Percentiles rank a stretch among this genome's conserved stretches.
Evolutionary conservation across 2,888 invertebrate genomes (phyloP).

Genomic region (Oithona nana): DNA sequence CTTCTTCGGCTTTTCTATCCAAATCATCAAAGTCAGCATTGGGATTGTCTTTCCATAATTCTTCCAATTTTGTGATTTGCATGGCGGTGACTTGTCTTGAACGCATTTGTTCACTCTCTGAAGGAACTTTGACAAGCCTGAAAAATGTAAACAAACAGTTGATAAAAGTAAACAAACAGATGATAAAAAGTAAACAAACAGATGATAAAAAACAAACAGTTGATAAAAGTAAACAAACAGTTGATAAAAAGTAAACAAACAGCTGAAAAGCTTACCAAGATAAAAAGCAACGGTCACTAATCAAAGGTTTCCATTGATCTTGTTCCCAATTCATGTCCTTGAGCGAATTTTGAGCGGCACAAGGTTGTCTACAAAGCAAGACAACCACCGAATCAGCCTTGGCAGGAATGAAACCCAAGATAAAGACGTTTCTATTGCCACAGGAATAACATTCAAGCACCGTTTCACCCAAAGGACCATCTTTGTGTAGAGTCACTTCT

Average conservation of each 20-base stretch:
- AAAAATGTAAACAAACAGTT: too few relatives aligned
- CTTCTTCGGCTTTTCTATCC: conserved; percentile 92
- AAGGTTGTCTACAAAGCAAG: conserved; percentile 87
- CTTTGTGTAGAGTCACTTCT: conserved; percentile 90
- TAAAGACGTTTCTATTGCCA: conserved; percentile 92
- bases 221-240: too few relatives aligned
- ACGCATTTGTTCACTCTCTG: conserved; percentile 83
- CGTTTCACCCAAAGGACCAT: conserved; percentile 93
- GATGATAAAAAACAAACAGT: too few relatives aligned
- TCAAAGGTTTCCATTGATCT: conserved; percentile 94
- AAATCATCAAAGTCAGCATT: conserved; percentile 85
- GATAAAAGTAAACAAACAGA: too few relatives aligned
- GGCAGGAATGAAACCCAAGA: conserved; percentile 95
- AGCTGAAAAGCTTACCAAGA: too few relatives aligned
- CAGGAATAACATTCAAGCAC: conserved; percentile 96
- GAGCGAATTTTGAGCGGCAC: conserved; percentile 64
- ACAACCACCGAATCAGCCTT: conserved; percentile 97
- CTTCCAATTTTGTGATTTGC: conserved; percentile 93
- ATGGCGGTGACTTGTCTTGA: conserved; percentile 91
- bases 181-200: too few relatives aligned
- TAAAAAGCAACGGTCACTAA: conserved; percentile 84
- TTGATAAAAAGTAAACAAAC: too few relatives aligned
- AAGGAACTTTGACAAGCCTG: conserved; percentile 91
- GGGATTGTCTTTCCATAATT: conserved; percentile 95
- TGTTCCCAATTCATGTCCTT: conserved; percentile 46